Conservation (phyloP, 2,797 vertebrate species). For the Coccyzus lansbergi region DNA sequence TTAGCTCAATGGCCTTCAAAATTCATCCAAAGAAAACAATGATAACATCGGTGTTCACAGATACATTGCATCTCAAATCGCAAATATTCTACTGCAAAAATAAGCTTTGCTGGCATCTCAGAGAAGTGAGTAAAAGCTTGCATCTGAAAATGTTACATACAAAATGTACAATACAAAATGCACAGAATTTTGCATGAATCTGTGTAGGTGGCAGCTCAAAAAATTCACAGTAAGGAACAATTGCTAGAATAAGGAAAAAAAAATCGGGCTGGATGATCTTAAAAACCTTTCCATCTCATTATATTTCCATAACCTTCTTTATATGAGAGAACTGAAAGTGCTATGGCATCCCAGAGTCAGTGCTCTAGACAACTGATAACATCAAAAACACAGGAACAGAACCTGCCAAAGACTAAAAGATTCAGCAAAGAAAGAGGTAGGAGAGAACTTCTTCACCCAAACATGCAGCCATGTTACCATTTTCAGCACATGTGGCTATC, state of each 20-base stretch:
- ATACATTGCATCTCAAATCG: conserved; percentile 14
- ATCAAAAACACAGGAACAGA: not conserved
- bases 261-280: conserved; percentile 4
- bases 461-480: not conserved
- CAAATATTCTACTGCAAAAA: conserved; percentile 57
- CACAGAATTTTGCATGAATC: conserved; percentile 58
- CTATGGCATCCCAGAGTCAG: not conserved
- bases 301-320: not conserved
- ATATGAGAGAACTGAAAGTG: not conserved
- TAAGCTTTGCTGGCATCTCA: conserved; percentile 41
- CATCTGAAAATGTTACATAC: conserved; percentile 47
- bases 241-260: conserved; percentile 47
- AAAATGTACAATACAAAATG: conserved; percentile 36
- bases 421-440: not conserved
- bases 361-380: not conserved
- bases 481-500: not conserved
- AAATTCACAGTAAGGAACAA: conserved; percentile 58
- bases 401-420: not conserved
- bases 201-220: conserved; percentile 63
- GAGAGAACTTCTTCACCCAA: not conserved
- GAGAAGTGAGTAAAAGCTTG: conserved; percentile 19
- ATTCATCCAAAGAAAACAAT: conserved; percentile 12
- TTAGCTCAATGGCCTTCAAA: conserved; percentile 19
- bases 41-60: conserved; percentile 3
- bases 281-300: not conserved